Conservation (phyloP, 64 coral and sea anemone genomes). For the Catalaphyllia jardinei region DNA sequence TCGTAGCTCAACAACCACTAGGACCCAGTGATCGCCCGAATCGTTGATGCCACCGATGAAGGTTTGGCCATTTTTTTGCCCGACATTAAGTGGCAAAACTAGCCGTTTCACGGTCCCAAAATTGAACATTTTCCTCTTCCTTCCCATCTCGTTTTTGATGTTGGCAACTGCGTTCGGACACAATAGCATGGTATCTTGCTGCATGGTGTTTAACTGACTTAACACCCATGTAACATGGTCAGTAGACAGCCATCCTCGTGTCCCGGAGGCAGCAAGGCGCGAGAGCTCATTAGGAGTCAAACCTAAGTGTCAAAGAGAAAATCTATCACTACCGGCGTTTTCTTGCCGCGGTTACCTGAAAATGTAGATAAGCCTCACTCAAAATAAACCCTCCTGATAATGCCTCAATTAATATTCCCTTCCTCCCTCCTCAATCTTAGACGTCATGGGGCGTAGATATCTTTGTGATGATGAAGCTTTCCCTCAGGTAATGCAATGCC, state of each 20-base stretch:
- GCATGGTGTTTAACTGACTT: slow-evolving; percentile 35
- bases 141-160: slow-evolving; percentile 25
- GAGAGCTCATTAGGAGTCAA: too few relatives aligned
- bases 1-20: slow-evolving; percentile 36
- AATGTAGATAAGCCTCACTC: not conserved
- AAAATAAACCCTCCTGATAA: too few relatives aligned
- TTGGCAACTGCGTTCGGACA: not conserved
- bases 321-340: too few relatives aligned
- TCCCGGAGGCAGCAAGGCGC: slow-evolving; percentile 10
- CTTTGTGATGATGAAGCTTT: too few relatives aligned
- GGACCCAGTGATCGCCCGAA: slow-evolving; percentile 28
- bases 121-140: slow-evolving; percentile 37
- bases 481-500: too few relatives aligned
- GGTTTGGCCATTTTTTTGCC: too few relatives aligned
- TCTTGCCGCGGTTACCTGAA: not conserved
- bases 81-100: slow-evolving; percentile 26
- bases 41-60: not conserved
- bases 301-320: too few relatives aligned
- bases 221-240: slow-evolving; percentile 34
- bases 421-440: too few relatives aligned
- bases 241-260: slow-evolving; percentile 19
- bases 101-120: slow-evolving; percentile 16
- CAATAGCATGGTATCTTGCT: slow-evolving; percentile 32
- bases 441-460: too few relatives aligned
- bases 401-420: too few relatives aligned